Percentiles rank a stretch among this genome's conserved stretches.
phyloP scores from a whole-genome alignment of 2,888 invertebrate genomes.

The Parthenolecanium corni region DNA sequence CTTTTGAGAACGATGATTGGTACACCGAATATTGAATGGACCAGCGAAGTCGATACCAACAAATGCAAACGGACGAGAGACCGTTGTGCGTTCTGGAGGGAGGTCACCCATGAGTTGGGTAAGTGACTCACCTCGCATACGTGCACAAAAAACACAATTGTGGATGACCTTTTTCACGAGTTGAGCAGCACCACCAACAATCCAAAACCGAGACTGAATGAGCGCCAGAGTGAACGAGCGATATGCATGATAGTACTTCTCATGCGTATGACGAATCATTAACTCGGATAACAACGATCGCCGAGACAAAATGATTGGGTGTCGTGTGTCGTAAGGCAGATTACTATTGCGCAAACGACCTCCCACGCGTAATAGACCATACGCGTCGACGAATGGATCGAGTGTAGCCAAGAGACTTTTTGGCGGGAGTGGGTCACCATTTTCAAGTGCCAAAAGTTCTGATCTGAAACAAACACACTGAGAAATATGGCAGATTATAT shows the following conservation, averaged over 20 bases:
- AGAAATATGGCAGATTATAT: too few relatives aligned
- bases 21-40: constrained; percentile 3
- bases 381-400: constrained; percentile 16
- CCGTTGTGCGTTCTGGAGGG: constrained; percentile 30
- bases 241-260: background rate
- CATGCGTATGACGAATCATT: background rate
- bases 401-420: background rate
- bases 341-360: constrained; percentile 19
- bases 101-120: constrained; percentile 30
- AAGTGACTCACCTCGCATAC: background rate
- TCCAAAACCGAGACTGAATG: background rate
- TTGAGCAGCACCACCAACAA: background rate
- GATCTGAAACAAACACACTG: too few relatives aligned
- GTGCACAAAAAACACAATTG: constrained; percentile 11
- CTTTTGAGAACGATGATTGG: background rate
- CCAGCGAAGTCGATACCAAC: constrained; percentile 15
- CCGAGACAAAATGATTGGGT: constrained; percentile 22
- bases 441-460: too few relatives aligned
- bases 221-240: background rate
- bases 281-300: background rate
- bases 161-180: background rate
- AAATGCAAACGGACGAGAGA: constrained; percentile 27
- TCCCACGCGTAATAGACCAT: constrained; percentile 19
- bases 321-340: constrained; percentile 7
- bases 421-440: constrained; percentile 33